Percentiles rank a stretch among this genome's conserved stretches.
These are phyloP conservation scores for Acronicta leporina DNA, from an alignment of 2,888 invertebrate species.

Conservation along the genomic window DNA sequence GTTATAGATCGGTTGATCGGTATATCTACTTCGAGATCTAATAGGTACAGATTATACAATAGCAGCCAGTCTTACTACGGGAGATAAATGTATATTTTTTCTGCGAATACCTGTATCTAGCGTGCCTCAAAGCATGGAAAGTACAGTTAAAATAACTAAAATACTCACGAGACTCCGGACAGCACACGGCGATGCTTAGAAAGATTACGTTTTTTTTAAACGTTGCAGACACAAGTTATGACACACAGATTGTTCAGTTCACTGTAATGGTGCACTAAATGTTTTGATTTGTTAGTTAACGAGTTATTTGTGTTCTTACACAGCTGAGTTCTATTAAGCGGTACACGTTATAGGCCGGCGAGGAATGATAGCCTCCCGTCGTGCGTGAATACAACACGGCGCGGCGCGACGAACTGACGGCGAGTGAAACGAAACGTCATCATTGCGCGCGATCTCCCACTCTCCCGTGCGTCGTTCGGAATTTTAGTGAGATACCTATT, in stretches of 20 bases:
- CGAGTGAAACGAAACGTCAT: conserved; percentile 62
- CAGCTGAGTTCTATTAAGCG: conserved; percentile 72
- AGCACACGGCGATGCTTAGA: conserved; percentile 70
- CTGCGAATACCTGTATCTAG: conserved; percentile 75
- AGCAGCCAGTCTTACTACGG: conserved; percentile 31
- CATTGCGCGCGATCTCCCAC: conserved; percentile 63
- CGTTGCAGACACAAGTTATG: conserved; percentile 60
- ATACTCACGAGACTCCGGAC: conserved; percentile 79
- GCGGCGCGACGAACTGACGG: conserved; percentile 77
- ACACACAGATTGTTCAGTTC: conserved; percentile 69
- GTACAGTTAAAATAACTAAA: conserved; percentile 84
- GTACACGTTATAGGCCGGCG: conserved; percentile 54
- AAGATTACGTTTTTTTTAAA: conserved; percentile 64
- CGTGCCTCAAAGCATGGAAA: conserved; percentile 76
- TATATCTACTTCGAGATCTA: conserved; percentile 64
- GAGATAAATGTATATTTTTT: conserved; percentile 71
- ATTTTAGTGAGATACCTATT: conserved; percentile 40
- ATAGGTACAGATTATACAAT: conserved; percentile 61
- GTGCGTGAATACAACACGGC: conserved; percentile 61
- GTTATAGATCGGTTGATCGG: conserved; percentile 52
- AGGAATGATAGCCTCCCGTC: conserved; percentile 21
- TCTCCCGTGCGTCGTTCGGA: conserved; percentile 57
- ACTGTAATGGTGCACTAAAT: conserved; percentile 69
- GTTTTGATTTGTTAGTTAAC: conserved; percentile 66
- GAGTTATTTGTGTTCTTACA: conserved; percentile 67